A percentile compares a stretch with the other conserved stretches of the same genome.
Conservation (phyloP, 2,888 invertebrate species). For the Thymelicus acteon region DNA sequence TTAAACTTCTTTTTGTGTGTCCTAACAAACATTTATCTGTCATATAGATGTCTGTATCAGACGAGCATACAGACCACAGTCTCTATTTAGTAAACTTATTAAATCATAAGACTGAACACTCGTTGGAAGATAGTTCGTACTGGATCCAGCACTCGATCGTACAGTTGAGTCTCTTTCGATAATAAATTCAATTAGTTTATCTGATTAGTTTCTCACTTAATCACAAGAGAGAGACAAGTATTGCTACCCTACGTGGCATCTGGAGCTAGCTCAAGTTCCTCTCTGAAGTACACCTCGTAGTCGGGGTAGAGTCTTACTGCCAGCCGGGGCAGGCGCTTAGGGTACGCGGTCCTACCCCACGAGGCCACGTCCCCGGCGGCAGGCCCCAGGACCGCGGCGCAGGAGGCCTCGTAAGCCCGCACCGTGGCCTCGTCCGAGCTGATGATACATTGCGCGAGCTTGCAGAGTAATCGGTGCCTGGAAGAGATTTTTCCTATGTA, state of each 20-base stretch:
- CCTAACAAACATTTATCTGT: too few species aligned
- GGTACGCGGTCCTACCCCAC: constrained; percentile 54
- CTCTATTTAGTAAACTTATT: too few species aligned
- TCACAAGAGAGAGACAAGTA: too few species aligned
- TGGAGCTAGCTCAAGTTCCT: constrained; percentile 50
- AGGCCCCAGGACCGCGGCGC: constrained; percentile 49
- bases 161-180: background rate
- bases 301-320: constrained; percentile 59
- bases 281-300: constrained; percentile 55
- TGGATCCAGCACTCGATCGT: background rate
- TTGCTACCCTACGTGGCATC: constrained; percentile 32
- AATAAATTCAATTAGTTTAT: too few species aligned
- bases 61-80: too few species aligned
- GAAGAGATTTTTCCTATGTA: background rate
- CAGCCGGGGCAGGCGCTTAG: constrained; percentile 53
- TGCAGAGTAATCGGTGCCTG: constrained; percentile 69
- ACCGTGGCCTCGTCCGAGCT: constrained; percentile 45
- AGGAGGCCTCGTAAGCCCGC: constrained; percentile 57
- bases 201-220: too few species aligned
- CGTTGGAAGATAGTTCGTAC: too few species aligned
- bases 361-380: constrained; percentile 49
- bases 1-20: too few species aligned
- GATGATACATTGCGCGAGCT: constrained; percentile 41
- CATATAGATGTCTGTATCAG: too few species aligned
- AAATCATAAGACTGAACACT: too few species aligned